Evolutionary conservation across 2,797 vertebrate species (phyloP).

Genomic region (Trachurus trachurus): DNA sequence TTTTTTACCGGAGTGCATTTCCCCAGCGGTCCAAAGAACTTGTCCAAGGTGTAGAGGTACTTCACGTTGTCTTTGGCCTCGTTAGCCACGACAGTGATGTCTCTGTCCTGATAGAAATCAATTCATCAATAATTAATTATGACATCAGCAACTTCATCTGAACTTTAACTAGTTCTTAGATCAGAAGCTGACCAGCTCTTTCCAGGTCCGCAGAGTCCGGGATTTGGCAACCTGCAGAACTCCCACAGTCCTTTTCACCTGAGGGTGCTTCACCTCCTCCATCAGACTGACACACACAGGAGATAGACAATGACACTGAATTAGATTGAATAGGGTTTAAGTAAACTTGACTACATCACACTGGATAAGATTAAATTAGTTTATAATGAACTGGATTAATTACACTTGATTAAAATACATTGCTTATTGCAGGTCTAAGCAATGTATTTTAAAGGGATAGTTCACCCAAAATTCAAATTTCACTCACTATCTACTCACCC

Average conservation of each 20-base stretch:
- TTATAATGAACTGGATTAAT: no score
- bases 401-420: no score
- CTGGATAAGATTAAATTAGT: no score
- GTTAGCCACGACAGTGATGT: constrained; percentile 87
- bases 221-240: constrained; percentile 89
- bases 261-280: constrained; percentile 87
- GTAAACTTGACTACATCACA: no score
- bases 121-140: not conserved
- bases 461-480: no score
- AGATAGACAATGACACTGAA: not conserved
- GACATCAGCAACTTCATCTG: not conserved
- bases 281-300: constrained; percentile 82
- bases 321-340: no score
- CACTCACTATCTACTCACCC: no score
- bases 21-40: constrained; percentile 85
- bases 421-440: no score
- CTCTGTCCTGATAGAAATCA: constrained; percentile 77
- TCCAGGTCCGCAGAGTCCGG: constrained; percentile 84
- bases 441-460: no score
- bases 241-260: constrained; percentile 87
- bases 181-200: constrained; percentile 84
- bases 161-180: not conserved
- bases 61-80: constrained; percentile 92
- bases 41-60: constrained; percentile 87
- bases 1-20: constrained; percentile 85